A percentile compares a stretch with the other conserved stretches of the same genome.
phyloP scores from a whole-genome alignment of 2,797 vertebrate genomes.

The Urocyon cinereoargenteus region DNA sequence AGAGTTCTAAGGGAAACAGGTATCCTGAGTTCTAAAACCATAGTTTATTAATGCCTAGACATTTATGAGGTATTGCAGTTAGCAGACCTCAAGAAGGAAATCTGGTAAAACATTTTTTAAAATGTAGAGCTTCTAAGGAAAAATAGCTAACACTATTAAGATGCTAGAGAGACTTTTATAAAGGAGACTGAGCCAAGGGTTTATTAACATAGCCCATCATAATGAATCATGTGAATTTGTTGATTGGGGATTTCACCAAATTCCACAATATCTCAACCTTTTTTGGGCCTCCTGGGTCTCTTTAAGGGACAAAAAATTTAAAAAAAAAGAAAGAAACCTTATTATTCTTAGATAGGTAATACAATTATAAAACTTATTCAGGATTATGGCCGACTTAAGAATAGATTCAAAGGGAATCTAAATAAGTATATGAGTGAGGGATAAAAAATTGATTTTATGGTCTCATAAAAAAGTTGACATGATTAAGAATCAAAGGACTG shows the following conservation, averaged over 20 bases:
- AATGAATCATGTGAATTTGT: not conserved
- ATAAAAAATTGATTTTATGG: not conserved
- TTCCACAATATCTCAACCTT: not conserved
- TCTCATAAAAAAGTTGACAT: not conserved
- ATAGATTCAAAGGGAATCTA: not conserved
- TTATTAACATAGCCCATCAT: not conserved
- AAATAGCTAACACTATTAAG: not conserved
- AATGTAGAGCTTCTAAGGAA: not conserved
- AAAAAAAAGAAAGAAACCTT: not conserved
- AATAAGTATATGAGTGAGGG: not conserved
- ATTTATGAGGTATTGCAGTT: not conserved
- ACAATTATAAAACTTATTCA: not conserved
- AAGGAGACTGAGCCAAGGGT: not conserved
- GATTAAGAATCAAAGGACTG: not conserved
- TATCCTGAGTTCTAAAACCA: slow-evolving; percentile 12
- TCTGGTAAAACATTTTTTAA: not conserved
- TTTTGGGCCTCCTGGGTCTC: not conserved
- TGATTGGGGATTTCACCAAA: not conserved
- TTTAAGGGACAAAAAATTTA: not conserved
- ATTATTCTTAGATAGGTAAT: not conserved
- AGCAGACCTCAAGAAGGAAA: slow-evolving; percentile 1
- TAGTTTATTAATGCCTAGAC: not conserved
- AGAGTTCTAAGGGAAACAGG: not conserved
- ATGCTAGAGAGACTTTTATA: not conserved
- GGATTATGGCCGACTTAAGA: not conserved